These are phyloP conservation scores for Echinarachnius parma DNA, from an alignment of 53 echinoderm and acorn worm genomes.

Conservation along the genomic window DNA sequence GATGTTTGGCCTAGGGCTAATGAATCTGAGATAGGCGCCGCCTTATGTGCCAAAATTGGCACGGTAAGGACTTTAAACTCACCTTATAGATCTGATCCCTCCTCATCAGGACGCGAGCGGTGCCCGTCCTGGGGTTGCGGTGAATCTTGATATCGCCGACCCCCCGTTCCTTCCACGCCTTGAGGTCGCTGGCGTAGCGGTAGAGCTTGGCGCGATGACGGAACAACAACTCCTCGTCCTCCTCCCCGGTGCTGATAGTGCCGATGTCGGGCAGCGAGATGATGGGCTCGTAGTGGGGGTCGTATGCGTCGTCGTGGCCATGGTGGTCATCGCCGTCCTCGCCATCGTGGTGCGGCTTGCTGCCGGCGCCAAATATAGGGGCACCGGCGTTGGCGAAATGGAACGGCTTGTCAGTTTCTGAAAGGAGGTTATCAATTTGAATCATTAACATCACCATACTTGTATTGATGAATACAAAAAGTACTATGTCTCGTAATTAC, in stretches of 20 bases:
- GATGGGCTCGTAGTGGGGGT: constrained; percentile 93
- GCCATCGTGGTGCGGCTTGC: not conserved
- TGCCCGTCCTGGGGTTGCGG: constrained; percentile 60
- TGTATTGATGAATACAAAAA: too few species aligned
- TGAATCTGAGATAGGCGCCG: too few species aligned
- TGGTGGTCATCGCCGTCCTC: not conserved
- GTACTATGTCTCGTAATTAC: too few species aligned
- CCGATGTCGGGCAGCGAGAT: constrained; percentile 75
- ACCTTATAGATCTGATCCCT: constrained; percentile 76
- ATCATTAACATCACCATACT: too few species aligned
- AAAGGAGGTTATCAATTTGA: too few species aligned
- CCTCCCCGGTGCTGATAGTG: constrained; percentile 74
- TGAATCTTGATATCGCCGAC: constrained; percentile 83
- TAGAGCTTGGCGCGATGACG: constrained; percentile 73
- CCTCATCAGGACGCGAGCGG: constrained; percentile 66
- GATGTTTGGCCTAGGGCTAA: too few species aligned
- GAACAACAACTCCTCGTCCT: constrained; percentile 81
- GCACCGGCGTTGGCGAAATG: constrained; percentile 73
- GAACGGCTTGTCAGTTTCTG: constrained; percentile 43
- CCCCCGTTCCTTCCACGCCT: constrained; percentile 89
- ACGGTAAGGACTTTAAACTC: not conserved
- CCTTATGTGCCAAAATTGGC: too few species aligned
- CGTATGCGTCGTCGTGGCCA: constrained; percentile 55
- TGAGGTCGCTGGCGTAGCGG: constrained; percentile 57
- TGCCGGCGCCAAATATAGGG: constrained; percentile 58